Evolutionary conservation across 53 echinoderm and acorn worm genomes (phyloP).

Genomic region (Stichopus horrens): DNA sequence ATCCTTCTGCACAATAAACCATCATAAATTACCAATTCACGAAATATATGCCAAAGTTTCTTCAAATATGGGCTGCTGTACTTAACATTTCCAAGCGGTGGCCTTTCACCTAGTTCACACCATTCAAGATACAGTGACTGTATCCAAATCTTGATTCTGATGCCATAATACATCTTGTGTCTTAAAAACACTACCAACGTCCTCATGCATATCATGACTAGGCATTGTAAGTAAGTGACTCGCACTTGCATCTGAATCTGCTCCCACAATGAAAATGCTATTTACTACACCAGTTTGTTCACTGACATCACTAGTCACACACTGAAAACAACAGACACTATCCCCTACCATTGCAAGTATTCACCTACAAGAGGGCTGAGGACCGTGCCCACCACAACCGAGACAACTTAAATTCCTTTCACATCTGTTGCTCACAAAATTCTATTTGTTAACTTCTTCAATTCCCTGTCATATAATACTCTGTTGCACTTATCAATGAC

Average conservation of each 20-base stretch:
- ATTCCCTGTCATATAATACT: too few relatives aligned
- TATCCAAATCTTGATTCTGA: neutral
- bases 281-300: neutral
- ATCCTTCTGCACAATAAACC: neutral
- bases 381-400: too few relatives aligned
- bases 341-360: too few relatives aligned
- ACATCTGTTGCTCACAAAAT: too few relatives aligned
- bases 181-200: too few relatives aligned
- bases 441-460: too few relatives aligned
- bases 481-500: too few relatives aligned
- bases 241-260: neutral
- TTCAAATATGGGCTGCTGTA: neutral
- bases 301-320: neutral
- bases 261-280: neutral
- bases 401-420: too few relatives aligned
- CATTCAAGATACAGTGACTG: neutral
- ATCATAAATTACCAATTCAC: neutral
- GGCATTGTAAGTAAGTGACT: neutral
- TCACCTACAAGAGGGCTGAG: too few relatives aligned
- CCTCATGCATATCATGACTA: neutral
- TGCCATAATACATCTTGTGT: neutral
- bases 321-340: too few relatives aligned
- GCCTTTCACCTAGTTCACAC: neutral
- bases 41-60: neutral
- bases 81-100: neutral